Percentiles rank a stretch among this genome's conserved stretches.
These are phyloP conservation scores for Platygyra sinensis DNA, from an alignment of 64 coral and sea anemone genomes.

Conservation along the genomic window DNA sequence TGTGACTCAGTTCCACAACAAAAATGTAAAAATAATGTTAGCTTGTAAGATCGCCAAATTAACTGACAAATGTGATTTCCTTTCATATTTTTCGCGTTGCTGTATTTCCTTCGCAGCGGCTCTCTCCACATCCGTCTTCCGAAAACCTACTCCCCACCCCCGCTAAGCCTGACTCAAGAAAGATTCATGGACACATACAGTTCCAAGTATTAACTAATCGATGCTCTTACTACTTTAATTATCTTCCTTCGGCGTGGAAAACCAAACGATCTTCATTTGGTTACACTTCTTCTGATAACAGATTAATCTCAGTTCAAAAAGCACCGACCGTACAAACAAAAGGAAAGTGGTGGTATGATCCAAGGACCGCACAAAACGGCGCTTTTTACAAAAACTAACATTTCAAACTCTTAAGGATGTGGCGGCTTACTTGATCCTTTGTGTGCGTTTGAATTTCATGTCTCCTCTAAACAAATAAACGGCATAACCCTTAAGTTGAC, in stretches of 20 bases:
- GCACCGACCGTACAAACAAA: neutral
- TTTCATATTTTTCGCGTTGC: no score
- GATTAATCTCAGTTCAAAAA: neutral
- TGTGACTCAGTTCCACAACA: no score
- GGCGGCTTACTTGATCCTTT: conserved; percentile 7
- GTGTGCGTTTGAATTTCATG: neutral
- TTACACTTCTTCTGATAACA: neutral
- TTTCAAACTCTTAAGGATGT: neutral
- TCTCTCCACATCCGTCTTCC: no score
- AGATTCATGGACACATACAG: no score
- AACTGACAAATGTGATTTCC: no score
- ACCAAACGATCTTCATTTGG: neutral
- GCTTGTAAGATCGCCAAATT: no score
- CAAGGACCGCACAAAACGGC: no score
- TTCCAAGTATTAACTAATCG: no score
- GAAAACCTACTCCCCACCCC: neutral
- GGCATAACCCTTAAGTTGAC: neutral
- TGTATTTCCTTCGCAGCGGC: no score
- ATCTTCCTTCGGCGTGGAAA: neutral
- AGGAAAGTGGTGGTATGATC: neutral
- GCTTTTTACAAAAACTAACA: neutral
- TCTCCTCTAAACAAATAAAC: neutral
- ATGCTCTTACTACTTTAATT: no score
- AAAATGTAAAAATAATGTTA: no score
- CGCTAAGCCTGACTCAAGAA: neutral